A percentile compares a stretch with the other conserved stretches of the same genome.
phyloP scores from a whole-genome alignment of 1,140 invertebrate species.

The Melanaphis sacchari region DNA sequence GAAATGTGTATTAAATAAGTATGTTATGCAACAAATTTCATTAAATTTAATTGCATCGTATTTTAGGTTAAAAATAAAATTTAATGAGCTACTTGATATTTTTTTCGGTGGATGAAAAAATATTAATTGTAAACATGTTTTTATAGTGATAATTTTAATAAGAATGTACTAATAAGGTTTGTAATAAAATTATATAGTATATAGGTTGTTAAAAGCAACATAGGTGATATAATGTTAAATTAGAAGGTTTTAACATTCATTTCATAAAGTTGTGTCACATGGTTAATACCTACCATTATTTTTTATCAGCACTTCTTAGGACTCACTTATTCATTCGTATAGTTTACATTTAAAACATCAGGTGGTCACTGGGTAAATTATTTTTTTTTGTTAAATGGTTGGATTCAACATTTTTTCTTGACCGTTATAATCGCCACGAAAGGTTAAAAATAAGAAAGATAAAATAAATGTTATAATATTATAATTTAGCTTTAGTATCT shows the following conservation, averaged over 20 bases:
- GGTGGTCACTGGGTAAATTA: too few species aligned
- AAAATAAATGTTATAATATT: background rate
- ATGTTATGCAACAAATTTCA: background rate
- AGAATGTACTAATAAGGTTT: background rate
- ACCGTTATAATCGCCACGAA: background rate
- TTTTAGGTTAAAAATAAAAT: background rate
- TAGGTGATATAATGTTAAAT: too few species aligned
- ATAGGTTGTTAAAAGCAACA: background rate
- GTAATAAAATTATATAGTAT: background rate
- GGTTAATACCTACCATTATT: background rate
- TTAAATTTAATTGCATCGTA: background rate
- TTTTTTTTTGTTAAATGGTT: too few species aligned
- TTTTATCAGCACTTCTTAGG: background rate
- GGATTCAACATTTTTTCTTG: background rate
- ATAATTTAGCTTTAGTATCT: background rate
- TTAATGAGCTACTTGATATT: background rate
- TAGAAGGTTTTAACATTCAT: too few species aligned
- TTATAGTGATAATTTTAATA: too few species aligned
- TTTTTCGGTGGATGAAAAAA: background rate
- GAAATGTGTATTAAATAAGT: background rate
- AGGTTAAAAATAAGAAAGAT: background rate
- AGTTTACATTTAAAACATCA: background rate
- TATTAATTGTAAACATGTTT: too few species aligned
- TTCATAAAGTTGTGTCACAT: too few species aligned
- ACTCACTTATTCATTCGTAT: background rate